Evolutionary conservation across 2,888 invertebrate genomes (phyloP).

Genomic region (Ophioninae sp.): DNA sequence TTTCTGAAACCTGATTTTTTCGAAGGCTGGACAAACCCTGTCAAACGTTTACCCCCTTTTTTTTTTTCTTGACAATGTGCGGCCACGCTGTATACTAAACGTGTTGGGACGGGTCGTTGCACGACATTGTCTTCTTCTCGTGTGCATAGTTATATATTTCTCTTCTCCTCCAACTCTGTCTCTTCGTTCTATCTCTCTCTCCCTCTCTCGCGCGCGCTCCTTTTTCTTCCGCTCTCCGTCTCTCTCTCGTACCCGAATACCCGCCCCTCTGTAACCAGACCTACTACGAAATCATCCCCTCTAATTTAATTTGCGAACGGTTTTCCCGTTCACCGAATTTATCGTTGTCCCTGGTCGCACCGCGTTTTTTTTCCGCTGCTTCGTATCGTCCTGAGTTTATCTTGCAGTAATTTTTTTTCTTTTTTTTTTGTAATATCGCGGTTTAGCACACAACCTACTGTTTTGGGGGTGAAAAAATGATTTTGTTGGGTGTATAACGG

Average conservation of each 20-base stretch:
- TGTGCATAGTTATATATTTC: conserved; percentile 21
- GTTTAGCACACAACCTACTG: neutral
- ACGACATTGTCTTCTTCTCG: conserved; percentile 50
- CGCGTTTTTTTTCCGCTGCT: neutral
- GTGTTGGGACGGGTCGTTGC: conserved; percentile 49
- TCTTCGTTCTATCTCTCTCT: conserved; percentile 6
- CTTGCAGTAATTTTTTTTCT: neutral
- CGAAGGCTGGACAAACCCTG: conserved; percentile 17
- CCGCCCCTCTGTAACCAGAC: conserved; percentile 46
- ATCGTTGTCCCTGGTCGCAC: conserved; percentile 11
- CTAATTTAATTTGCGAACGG: conserved; percentile 60
- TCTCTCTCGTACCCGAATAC: conserved; percentile 33
- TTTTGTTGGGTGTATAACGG: neutral
- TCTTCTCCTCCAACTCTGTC: neutral
- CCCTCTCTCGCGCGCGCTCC: conserved; percentile 12
- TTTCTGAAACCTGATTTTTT: conserved; percentile 1
- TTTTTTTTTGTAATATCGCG: conserved; percentile 1
- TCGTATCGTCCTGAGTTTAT: neutral
- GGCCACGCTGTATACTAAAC: conserved; percentile 36
- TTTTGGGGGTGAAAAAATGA: neutral
- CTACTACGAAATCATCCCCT: conserved; percentile 56
- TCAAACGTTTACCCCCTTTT: conserved; percentile 27
- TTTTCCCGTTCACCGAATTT: conserved; percentile 48
- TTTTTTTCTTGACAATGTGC: conserved; percentile 45
- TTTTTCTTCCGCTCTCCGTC: conserved; percentile 32